These are phyloP conservation scores for Heteromurus nitidus DNA, from an alignment of 2,888 invertebrate species.

Conservation along the genomic window DNA sequence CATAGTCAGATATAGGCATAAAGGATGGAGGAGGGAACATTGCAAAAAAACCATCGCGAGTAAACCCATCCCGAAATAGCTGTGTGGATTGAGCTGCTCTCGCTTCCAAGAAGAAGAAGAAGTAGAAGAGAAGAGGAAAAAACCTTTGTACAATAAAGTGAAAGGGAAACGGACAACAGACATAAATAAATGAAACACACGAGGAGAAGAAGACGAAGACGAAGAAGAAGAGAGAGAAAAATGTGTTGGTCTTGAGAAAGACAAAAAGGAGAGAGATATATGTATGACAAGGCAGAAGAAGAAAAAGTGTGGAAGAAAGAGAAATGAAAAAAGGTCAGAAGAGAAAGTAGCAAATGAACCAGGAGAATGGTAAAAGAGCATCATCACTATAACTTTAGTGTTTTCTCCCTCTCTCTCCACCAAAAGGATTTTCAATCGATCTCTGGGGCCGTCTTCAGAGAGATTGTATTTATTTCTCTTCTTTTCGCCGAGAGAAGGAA, in stretches of 20 bases:
- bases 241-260: background rate
- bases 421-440: conserved; percentile 29
- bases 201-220: background rate
- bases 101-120: too few relatives aligned
- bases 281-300: background rate
- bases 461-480: background rate
- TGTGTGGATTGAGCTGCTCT: too few relatives aligned
- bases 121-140: background rate
- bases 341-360: background rate
- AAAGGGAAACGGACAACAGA: background rate
- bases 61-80: too few relatives aligned
- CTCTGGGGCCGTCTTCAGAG: conserved; percentile 6
- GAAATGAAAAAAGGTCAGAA: conserved; percentile 3
- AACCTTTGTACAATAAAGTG: too few relatives aligned
- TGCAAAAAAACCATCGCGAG: too few relatives aligned
- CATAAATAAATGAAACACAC: conserved; percentile 1
- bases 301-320: too few relatives aligned
- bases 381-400: background rate
- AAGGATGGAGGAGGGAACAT: too few relatives aligned
- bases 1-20: too few relatives aligned
- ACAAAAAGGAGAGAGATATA: background rate
- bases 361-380: background rate
- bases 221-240: background rate
- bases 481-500: background rate
- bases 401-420: background rate